Conservation (phyloP, 2,888 invertebrate species). For the Philereme vetulata region DNA sequence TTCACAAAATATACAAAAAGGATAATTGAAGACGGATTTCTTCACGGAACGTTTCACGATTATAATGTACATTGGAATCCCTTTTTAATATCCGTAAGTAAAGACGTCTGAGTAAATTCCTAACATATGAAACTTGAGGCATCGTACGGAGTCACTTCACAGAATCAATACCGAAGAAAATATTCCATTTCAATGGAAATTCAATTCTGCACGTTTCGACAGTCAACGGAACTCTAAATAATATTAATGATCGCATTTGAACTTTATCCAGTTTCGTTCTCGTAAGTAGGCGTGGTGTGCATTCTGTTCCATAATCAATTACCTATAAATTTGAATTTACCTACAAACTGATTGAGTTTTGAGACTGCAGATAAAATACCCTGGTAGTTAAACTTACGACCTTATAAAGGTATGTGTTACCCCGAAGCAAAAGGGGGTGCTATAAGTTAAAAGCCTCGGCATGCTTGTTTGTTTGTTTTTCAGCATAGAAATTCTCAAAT, state of each 20-base stretch:
- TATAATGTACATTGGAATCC: slow-evolving; percentile 21
- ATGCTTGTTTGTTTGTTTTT: too few species aligned
- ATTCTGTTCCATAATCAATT: slow-evolving; percentile 19
- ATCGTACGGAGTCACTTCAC: slow-evolving; percentile 39
- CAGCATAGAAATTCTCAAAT: too few species aligned
- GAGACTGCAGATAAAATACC: background rate
- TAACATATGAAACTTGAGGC: slow-evolving; percentile 45
- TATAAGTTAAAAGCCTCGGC: too few species aligned
- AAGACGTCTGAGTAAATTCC: slow-evolving; percentile 41
- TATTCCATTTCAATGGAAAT: slow-evolving; percentile 53
- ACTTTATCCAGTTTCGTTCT: slow-evolving; percentile 34
- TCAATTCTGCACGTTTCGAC: slow-evolving; percentile 45
- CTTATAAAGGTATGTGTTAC: too few species aligned
- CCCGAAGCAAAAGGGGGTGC: too few species aligned
- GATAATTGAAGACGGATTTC: slow-evolving; percentile 7
- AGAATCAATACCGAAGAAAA: slow-evolving; percentile 49
- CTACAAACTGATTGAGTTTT: background rate
- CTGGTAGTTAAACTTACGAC: too few species aligned
- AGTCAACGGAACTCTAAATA: slow-evolving; percentile 44
- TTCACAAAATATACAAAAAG: slow-evolving; percentile 6
- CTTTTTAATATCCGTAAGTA: slow-evolving; percentile 42
- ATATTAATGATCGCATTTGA: slow-evolving; percentile 46
- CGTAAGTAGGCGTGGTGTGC: slow-evolving; percentile 17
- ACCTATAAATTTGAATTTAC: background rate
- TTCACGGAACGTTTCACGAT: slow-evolving; percentile 9